phyloP scores from a whole-genome alignment of 2,113 vertebrate species.

The Neolamprologus caudopunctatus region DNA sequence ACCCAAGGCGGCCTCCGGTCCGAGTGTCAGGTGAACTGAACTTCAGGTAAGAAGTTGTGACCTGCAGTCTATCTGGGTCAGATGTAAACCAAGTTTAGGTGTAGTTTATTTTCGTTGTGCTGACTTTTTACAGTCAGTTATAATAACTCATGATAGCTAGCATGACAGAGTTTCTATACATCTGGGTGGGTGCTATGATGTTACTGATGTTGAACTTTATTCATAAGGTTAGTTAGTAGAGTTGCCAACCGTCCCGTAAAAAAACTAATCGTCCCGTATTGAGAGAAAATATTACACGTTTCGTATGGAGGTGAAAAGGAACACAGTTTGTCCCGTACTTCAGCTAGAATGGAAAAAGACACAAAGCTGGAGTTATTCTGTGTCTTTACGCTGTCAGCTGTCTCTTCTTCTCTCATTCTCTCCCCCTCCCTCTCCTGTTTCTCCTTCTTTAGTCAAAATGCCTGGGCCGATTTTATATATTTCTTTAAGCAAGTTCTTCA shows the following conservation, averaged over 20 bases:
- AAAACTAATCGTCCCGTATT: accelerated
- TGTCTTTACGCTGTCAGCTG: background rate
- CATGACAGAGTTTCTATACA: background rate
- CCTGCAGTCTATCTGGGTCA: background rate
- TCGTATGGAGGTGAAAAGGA: accelerated
- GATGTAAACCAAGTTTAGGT: background rate
- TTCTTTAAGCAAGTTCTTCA: background rate
- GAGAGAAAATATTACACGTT: background rate
- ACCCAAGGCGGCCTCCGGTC: background rate
- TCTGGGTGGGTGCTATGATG: background rate
- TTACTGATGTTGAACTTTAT: background rate
- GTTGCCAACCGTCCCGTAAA: background rate
- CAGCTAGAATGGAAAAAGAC: background rate
- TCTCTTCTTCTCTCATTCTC: background rate
- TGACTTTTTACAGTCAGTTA: background rate
- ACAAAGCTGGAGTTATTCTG: background rate
- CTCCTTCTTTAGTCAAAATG: background rate
- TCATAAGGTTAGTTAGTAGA: background rate
- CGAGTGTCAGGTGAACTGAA: accelerated
- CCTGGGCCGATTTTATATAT: background rate
- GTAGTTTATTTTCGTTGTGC: accelerated
- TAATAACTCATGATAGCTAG: background rate
- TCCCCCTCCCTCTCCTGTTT: background rate
- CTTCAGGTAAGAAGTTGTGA: background rate
- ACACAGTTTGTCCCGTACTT: accelerated